phyloP scores from a whole-genome alignment of 2,888 invertebrate genomes.

The Lathronympha strigana region DNA sequence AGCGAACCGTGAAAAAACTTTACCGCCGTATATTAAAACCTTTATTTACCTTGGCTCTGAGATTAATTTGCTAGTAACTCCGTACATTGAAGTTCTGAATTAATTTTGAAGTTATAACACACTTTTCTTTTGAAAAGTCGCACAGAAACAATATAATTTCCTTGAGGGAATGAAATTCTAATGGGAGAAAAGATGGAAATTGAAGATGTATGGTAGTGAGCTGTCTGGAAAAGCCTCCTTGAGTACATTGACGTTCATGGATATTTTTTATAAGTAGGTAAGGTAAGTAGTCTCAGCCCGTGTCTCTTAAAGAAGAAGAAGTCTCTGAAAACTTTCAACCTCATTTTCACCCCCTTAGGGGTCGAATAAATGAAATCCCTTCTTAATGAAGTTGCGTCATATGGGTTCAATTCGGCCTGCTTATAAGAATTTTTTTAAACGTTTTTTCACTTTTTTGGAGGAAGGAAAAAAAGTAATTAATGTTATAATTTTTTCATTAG shows the following conservation, averaged over 20 bases:
- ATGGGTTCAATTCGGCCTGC: too few species aligned
- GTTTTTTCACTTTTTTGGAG: too few species aligned
- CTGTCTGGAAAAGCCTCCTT: conserved; percentile 8
- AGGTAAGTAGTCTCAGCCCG: too few species aligned
- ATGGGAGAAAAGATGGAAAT: conserved; percentile 45
- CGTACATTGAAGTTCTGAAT: conserved; percentile 18
- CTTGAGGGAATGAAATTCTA: conserved; percentile 54
- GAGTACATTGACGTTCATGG: not conserved
- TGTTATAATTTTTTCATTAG: too few species aligned
- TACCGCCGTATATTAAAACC: conserved; percentile 22
- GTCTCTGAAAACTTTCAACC: too few species aligned
- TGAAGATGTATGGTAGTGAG: not conserved
- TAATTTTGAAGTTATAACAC: conserved; percentile 23
- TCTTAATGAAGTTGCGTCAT: too few species aligned
- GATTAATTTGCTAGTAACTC: conserved; percentile 28
- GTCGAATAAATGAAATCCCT: too few species aligned
- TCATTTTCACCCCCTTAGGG: too few species aligned
- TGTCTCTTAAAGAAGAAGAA: too few species aligned
- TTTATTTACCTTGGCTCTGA: conserved; percentile 29
- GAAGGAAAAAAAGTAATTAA: too few species aligned
- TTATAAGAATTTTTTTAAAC: too few species aligned
- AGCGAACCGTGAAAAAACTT: conserved; percentile 23
- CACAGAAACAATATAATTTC: conserved; percentile 55
- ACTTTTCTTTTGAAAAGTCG: conserved; percentile 24
- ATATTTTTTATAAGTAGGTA: too few species aligned